Evolutionary conservation across 1,140 invertebrate genomes (phyloP).

Genomic region (Tribolium madens): DNA sequence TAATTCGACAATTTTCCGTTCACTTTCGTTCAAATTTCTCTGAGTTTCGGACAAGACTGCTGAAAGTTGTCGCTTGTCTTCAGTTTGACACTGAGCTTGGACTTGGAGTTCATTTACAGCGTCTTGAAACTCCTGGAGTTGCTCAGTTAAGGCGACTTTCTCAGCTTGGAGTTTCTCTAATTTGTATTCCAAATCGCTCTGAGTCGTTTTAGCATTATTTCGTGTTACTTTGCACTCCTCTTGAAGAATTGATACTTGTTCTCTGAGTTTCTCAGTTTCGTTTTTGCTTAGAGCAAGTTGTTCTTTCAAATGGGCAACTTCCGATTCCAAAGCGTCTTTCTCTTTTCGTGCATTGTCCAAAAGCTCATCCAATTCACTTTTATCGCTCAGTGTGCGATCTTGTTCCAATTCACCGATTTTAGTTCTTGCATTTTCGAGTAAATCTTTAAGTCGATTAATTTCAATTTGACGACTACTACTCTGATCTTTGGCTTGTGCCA

Average conservation of each 20-base stretch:
- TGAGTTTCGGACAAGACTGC: conserved; percentile 76
- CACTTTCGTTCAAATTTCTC: conserved; percentile 73
- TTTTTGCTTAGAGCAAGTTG: conserved; percentile 81
- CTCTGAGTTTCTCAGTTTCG: conserved; percentile 79
- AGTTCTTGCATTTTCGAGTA: conserved; percentile 84
- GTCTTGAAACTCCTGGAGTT: conserved; percentile 80
- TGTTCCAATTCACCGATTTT: conserved; percentile 77
- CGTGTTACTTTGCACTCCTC: conserved; percentile 84
- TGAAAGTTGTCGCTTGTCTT: conserved; percentile 81
- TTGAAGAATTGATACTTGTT: conserved; percentile 78
- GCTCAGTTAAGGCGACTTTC: conserved; percentile 75
- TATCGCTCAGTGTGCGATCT: conserved; percentile 71
- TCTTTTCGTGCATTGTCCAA: conserved; percentile 78
- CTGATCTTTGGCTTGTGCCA: conserved; percentile 77
- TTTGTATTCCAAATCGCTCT: conserved; percentile 84
- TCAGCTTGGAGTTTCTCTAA: conserved; percentile 80
- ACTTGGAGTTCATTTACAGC: conserved; percentile 79
- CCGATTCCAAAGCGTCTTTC: conserved; percentile 77
- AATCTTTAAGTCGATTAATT: conserved; percentile 78
- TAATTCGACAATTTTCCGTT: conserved; percentile 69
- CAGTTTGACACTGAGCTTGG: conserved; percentile 78
- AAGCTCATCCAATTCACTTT: conserved; percentile 77
- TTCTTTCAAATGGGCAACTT: conserved; percentile 81
- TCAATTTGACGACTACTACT: conserved; percentile 78
- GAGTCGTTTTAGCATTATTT: conserved; percentile 85